Conservation (phyloP, 2,888 invertebrate species). For the Eupeodes latifasciatus region DNA sequence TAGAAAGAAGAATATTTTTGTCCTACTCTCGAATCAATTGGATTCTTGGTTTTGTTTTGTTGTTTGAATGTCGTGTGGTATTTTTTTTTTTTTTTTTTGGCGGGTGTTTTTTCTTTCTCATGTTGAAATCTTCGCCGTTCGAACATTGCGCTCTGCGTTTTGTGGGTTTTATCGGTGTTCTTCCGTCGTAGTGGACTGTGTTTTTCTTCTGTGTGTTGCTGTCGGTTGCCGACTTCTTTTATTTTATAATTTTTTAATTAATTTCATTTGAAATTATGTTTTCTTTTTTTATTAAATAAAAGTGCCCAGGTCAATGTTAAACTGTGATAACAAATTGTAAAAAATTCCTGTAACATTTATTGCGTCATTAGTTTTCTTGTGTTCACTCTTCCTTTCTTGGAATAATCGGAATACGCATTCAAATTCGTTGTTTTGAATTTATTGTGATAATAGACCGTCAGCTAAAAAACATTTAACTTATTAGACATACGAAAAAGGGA, state of each 20-base stretch:
- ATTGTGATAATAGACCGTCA: constrained; percentile 27
- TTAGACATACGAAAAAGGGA: constrained; percentile 8
- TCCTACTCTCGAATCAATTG: constrained; percentile 60
- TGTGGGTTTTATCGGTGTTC: constrained; percentile 57
- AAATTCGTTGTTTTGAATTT: not conserved
- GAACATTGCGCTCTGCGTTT: constrained; percentile 60
- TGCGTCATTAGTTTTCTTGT: constrained; percentile 65
- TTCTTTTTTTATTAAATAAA: constrained; percentile 54
- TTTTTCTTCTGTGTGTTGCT: constrained; percentile 20
- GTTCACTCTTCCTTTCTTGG: constrained; percentile 20
- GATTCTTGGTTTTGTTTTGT: constrained; percentile 65
- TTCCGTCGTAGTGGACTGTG: constrained; percentile 53
- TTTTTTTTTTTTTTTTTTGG: constrained; percentile 71
- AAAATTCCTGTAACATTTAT: constrained; percentile 43
- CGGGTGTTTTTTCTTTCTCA: constrained; percentile 60
- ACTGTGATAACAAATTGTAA: constrained; percentile 44
- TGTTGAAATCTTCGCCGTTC: constrained; percentile 52
- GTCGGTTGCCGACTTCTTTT: constrained; percentile 9
- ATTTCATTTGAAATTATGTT: constrained; percentile 23
- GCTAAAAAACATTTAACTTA: not conserved
- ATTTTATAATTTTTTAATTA: not conserved
- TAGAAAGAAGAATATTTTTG: constrained; percentile 31
- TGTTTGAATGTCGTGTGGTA: constrained; percentile 63
- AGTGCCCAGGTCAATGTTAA: constrained; percentile 37
- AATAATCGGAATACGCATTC: not conserved